These are phyloP conservation scores for Xenopus borealis DNA, from an alignment of 2,113 vertebrate species.

Conservation along the genomic window DNA sequence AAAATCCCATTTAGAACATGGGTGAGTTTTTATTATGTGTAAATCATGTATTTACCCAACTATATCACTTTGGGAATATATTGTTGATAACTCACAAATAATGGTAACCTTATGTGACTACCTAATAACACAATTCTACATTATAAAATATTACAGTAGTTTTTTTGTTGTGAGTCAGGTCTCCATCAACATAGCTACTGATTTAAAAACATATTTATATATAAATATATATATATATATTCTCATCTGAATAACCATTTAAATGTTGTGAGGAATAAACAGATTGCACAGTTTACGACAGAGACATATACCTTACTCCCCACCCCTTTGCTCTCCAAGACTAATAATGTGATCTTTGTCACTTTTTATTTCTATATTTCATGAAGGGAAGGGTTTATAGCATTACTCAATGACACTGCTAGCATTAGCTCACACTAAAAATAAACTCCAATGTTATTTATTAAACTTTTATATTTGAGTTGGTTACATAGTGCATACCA, in stretches of 20 bases:
- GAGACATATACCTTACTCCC: conserved; percentile 63
- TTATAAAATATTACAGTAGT: no score
- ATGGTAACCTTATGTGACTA: no score
- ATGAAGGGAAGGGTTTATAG: conserved; percentile 62
- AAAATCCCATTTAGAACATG: no score
- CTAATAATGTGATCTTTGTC: conserved; percentile 65
- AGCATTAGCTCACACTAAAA: background rate
- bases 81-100: no score
- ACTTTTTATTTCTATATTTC: conserved; percentile 61
- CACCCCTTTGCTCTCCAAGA: conserved; percentile 61
- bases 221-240: background rate
- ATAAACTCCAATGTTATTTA: conserved; percentile 1
- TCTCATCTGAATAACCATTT: conserved; percentile 14
- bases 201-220: no score
- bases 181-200: background rate
- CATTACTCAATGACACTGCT: conserved; percentile 68
- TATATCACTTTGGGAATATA: no score
- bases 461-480: background rate
- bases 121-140: no score
- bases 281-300: conserved; percentile 45
- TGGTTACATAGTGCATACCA: background rate
- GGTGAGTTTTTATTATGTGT: no score
- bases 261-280: conserved; percentile 35
- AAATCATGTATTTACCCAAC: no score
- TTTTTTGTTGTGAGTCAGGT: no score